Evolutionary conservation across 2,113 vertebrate species (phyloP), one percentile per base, ranked within the genome.

Genomic region (Rhinolophus ferrumequinum): DNA sequence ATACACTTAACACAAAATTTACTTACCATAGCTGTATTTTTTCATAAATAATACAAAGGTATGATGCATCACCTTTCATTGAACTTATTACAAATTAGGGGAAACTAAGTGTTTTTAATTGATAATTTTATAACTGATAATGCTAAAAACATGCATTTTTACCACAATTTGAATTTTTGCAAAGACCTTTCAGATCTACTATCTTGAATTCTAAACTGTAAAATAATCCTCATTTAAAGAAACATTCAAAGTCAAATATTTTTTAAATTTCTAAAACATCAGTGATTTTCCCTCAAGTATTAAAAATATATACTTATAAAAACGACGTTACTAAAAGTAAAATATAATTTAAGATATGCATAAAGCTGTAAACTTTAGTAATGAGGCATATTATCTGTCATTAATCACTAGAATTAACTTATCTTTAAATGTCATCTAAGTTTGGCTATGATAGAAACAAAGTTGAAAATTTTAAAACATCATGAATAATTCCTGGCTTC

Each of bases 261-360:
- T 79, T 93, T 79, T 8, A 70, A 84, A 90, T 58, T 30, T 79
- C 56, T 64, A 58, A 62, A 80, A 18, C 93, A 22, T 58, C 54
- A 60, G 4, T 85, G 7, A 50, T 38, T 90, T 86, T 67, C 35
- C 73, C 24, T 66, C 86, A 90, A 94, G 28, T 9, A 85, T 26
- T 85, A 72, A 92, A 76, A 66, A 88, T 28, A 88, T 41, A 18
- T 62, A 96, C 50, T 73, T 64, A 72, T 52, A 85, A 89, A 93
- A 89, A 58, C 21, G 44, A n/a, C 85, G 3, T 69, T 52, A 75
- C 19, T 75, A 67, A 75, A 9, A 95, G 21, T 84, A 72, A 90
- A 82, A 50, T 26, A 38, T 47, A 90, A 70, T 54, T 84, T 62
- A 56, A 89, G 72, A 72, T 72, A 88, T 2, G 3, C 54, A 26